Base-by-base conservation (phyloP, 92 coral and sea anemone genomes). In the Zoanthus sociatus region DNA sequence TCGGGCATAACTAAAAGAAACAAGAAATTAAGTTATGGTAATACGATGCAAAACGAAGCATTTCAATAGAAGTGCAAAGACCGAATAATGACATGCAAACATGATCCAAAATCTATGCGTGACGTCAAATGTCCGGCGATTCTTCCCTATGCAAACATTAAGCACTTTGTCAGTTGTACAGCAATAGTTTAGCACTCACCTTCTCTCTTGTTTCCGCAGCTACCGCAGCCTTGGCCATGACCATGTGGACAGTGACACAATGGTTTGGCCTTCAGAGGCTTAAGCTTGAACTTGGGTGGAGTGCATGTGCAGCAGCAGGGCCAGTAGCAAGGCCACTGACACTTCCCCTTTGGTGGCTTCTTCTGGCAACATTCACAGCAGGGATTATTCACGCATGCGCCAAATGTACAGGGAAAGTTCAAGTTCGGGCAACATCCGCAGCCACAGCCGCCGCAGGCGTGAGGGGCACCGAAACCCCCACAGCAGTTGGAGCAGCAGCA, bases 401-500 rank as follows among this genome's bases (percentile, higher is more conserved):
- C 97, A 81, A 94, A 94, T 14, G 97, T 94, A 78, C 93, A 94
- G 26, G 97, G 97, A 79, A 94, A 94, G 93, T 94, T 94, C 13
- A 94, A 92, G 56, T 92, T 91, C 18, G 95, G 95, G 86, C 97
- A 94, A 78, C 97, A 87, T 8, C 97, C 95, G 17, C 85, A 81
- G 47, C 95, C 94, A 31, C 93, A 87, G 79, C 93, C 89, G 61
- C 97, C 97, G 33, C 97, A 92, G 88, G 76, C 0, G 51, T 90
- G 94, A 31, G 97, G 97, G 74, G 90, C 88, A 18, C 85, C 95
- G 87, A 94, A 94, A 45, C 98, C 98, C 20, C 98, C 98, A 47
- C 98, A 94, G 96, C 98, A 94, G 89, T 94, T 94, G 78, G 96
- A 94, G 87, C 98, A 94, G 82, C 98, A 86, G 88, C 98, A 89